Evolutionary conservation across 2,113 vertebrate genomes (phyloP), one percentile per base, ranked within the genome.

Genomic region (Mola mola): DNA sequence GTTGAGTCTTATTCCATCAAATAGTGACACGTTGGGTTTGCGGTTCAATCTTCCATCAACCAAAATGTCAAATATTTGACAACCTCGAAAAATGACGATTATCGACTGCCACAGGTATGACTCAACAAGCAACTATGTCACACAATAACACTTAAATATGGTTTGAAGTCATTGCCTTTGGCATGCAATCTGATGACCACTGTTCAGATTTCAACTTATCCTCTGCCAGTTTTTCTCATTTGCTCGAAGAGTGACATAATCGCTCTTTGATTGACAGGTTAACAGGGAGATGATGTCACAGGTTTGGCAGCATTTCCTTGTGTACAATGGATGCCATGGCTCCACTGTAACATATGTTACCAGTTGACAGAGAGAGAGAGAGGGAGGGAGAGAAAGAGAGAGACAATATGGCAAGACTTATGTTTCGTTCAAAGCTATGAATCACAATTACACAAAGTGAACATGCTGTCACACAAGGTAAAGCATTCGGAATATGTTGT

Each of bases 231-330:
- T 11, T 4, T 4, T 28, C 19, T 49, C 46, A 10, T 46, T 8
- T n/a, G 21, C 33, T 62, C 17, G 22, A 38, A 11, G 17, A 50
- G 10, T 16, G 34, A 63, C 25, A 61, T 17, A 25, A 2, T 70
- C 75, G n/a, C 17, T 19, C 22, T 38, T 34, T 80, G 60, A 83
- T 36, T 81, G 87, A 82, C 65, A 78, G 24, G 61, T 48, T 58
- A 58, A 42, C 24, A 24, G 1, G 29, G 41, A 69, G 31, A 59
- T 38, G 41, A 68, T 41, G 37, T 56, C 38, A 50, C 28, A 40
- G 33, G 49, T 52, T 33, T 1, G 1, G 19, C 36, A 68, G 51
- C 46, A 10, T 76, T 69, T 78, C 8, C 38, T 79, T 56, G 28
- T 52, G 19, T n/a, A 52, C 40, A 58, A 21, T 9, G 37, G 16